These are phyloP conservation scores for Tetanocera ferruginea DNA, from an alignment of 2,888 invertebrate species.

Conservation along the genomic window DNA sequence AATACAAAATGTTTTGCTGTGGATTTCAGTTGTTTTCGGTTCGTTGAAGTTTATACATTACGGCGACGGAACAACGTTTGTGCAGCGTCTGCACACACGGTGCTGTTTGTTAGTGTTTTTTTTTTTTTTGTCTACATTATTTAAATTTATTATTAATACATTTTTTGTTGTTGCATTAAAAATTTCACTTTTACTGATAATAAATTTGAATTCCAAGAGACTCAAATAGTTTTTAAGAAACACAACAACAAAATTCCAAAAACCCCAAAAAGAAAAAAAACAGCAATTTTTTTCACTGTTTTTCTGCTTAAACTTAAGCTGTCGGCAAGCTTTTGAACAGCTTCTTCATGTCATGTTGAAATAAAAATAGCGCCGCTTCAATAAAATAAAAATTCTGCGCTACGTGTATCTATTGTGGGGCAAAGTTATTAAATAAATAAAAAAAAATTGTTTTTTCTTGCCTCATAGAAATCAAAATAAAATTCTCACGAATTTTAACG, in stretches of 20 bases:
- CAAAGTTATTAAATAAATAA: too few species aligned
- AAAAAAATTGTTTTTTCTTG: too few species aligned
- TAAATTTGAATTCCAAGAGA: neutral
- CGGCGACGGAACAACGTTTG: constrained; percentile 2
- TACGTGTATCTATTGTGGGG: too few species aligned
- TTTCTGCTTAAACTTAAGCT: neutral
- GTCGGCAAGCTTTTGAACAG: too few species aligned
- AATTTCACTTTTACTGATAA: neutral
- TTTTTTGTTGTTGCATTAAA: neutral
- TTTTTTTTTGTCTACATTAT: neutral
- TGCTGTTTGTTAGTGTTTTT: constrained; percentile 7
- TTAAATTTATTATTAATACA: constrained; percentile 9
- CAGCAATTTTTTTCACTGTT: neutral
- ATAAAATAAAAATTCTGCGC: too few species aligned
- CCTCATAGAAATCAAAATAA: neutral
- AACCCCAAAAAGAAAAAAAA: neutral
- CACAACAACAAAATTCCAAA: too few species aligned
- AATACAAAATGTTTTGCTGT: constrained; percentile 15
- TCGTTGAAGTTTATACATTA: constrained; percentile 39
- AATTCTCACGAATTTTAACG: constrained; percentile 19
- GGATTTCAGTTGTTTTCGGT: constrained; percentile 42
- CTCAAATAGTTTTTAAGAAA: too few species aligned
- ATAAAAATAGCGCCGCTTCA: too few species aligned
- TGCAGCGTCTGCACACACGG: neutral
- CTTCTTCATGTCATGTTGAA: too few species aligned